phyloP scores from a whole-genome alignment of 2,797 vertebrate genomes.

The Champsocephalus gunnari region DNA sequence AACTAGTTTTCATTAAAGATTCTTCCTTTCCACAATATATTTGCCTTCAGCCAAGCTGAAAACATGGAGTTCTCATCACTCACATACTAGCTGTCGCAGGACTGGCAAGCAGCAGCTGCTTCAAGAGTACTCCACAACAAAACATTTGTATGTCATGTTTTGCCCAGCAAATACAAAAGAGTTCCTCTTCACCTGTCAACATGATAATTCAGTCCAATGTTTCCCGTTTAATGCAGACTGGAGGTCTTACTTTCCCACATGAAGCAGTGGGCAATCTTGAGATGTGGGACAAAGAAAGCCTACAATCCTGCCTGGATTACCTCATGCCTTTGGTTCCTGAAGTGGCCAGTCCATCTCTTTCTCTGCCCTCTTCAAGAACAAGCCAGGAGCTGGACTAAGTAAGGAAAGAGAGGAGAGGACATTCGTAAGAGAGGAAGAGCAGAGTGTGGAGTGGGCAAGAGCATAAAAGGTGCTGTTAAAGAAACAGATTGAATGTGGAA shows the following conservation, averaged over 20 bases:
- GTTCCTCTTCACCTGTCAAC: slow-evolving; percentile 81
- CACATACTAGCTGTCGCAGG: slow-evolving; percentile 65
- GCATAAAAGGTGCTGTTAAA: slow-evolving; percentile 63
- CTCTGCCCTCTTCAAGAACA: slow-evolving; percentile 61
- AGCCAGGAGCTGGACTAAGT: slow-evolving; percentile 57
- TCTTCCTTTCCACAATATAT: slow-evolving; percentile 74
- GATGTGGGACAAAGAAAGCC: slow-evolving; percentile 75
- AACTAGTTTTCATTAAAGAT: slow-evolving; percentile 74
- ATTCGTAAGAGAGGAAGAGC: slow-evolving; percentile 62
- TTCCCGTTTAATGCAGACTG: slow-evolving; percentile 67
- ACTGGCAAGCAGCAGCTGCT: slow-evolving; percentile 76
- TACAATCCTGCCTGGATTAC: slow-evolving; percentile 74
- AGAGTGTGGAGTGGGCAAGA: slow-evolving; percentile 56
- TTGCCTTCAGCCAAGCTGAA: slow-evolving; percentile 72
- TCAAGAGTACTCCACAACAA: slow-evolving; percentile 78
- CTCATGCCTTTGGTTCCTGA: slow-evolving; percentile 80
- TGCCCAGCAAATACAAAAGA: slow-evolving; percentile 75
- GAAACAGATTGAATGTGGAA: slow-evolving; percentile 61
- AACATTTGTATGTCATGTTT: slow-evolving; percentile 82
- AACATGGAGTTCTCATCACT: slow-evolving; percentile 79
- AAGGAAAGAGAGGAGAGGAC: slow-evolving; percentile 61
- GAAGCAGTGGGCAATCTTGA: slow-evolving; percentile 79
- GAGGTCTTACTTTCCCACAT: slow-evolving; percentile 82
- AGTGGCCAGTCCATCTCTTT: slow-evolving; percentile 75
- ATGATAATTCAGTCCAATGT: slow-evolving; percentile 77